These are phyloP conservation scores for Gymnorhina tibicen DNA, from an alignment of 2,113 vertebrate genomes.

Conservation along the genomic window DNA sequence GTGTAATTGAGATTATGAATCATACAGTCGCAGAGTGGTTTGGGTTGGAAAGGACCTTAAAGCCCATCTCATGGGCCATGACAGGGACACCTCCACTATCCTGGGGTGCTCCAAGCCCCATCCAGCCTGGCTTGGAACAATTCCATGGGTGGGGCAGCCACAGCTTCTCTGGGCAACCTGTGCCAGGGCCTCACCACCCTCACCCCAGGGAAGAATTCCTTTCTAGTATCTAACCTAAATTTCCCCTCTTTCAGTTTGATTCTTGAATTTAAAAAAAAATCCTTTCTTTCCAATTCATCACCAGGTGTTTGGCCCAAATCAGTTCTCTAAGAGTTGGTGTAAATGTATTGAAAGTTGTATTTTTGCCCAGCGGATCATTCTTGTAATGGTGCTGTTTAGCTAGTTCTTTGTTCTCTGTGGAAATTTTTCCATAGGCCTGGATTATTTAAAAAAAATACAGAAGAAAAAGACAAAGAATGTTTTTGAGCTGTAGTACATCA, in stretches of 20 bases:
- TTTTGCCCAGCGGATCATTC: not conserved
- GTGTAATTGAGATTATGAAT: not conserved
- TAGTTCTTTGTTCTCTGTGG: not conserved
- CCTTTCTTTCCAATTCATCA: not conserved
- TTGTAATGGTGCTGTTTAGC: not conserved
- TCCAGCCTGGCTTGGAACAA: not conserved
- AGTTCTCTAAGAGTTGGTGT: not conserved
- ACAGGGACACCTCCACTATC: not conserved
- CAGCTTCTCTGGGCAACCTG: not conserved
- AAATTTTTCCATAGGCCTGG: not conserved
- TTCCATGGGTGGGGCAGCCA: not conserved
- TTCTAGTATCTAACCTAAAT: not conserved
- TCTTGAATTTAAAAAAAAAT: not conserved
- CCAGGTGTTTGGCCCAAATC: not conserved
- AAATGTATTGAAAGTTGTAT: not conserved
- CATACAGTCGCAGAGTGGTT: not conserved
- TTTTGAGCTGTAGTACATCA: not conserved
- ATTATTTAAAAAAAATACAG: not conserved
- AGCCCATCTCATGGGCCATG: not conserved
- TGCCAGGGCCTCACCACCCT: not conserved
- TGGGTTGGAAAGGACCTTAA: not conserved
- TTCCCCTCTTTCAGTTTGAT: not conserved
- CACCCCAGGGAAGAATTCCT: not conserved
- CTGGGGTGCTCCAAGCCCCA: accelerated
- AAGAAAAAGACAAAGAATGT: not conserved